A percentile compares a stretch with the other conserved stretches of the same genome.
Conservation (phyloP, 2,797 vertebrate genomes). For the Buceros bicornis region DNA sequence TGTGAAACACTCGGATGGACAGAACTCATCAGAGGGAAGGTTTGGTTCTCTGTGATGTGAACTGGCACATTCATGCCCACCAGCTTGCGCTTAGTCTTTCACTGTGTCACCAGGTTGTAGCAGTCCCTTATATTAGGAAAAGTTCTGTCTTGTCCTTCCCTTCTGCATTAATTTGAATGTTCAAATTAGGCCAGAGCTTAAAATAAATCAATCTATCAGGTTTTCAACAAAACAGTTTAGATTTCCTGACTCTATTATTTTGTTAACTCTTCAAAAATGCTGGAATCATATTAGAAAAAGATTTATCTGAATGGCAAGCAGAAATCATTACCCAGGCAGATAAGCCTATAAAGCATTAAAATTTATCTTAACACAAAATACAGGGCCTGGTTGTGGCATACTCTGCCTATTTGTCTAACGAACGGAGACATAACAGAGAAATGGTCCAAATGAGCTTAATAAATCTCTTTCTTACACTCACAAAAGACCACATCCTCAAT, state of each 20-base stretch:
- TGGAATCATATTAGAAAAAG: slow-evolving; percentile 16
- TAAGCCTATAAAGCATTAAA: slow-evolving; percentile 34
- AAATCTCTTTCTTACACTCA: slow-evolving; percentile 62
- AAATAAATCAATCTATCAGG: background rate
- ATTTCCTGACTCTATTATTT: background rate
- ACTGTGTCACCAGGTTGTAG: background rate
- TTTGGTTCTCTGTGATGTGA: background rate
- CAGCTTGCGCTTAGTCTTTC: background rate
- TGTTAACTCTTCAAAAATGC: slow-evolving; percentile 33
- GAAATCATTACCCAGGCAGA: slow-evolving; percentile 30
- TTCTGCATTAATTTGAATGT: background rate
- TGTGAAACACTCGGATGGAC: background rate
- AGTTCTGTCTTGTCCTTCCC: background rate
- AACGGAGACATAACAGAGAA: slow-evolving; percentile 14
- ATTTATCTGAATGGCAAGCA: slow-evolving; percentile 6
- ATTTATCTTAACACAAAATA: slow-evolving; percentile 34
- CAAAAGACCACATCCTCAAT: slow-evolving; percentile 62
- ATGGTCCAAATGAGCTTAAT: slow-evolving; percentile 56
- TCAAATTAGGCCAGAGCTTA: background rate
- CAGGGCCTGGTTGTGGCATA: background rate
- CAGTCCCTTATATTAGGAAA: background rate
- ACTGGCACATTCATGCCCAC: background rate
- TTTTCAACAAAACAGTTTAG: background rate
- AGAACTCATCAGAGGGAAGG: background rate
- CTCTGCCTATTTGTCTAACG: slow-evolving; percentile 25